These are phyloP conservation scores for Pherbina coryleti DNA, from an alignment of 2,888 invertebrate species.

Conservation along the genomic window DNA sequence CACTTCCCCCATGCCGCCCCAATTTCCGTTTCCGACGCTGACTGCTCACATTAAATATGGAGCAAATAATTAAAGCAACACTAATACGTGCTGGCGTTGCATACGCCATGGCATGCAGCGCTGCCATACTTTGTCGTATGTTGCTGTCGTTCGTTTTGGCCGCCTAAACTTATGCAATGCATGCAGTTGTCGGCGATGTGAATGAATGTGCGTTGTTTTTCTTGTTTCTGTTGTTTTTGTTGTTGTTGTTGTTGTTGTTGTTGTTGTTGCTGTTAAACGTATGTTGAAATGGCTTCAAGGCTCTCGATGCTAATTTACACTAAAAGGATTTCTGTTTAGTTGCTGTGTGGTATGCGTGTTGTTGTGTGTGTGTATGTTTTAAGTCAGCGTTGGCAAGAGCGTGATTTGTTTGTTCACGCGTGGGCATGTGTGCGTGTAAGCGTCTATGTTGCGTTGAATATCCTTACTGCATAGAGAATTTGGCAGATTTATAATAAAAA, in stretches of 20 bases:
- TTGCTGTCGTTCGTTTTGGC: neutral
- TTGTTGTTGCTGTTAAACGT: neutral
- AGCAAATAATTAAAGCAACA: conserved; percentile 58
- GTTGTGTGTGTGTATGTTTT: neutral
- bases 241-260: neutral
- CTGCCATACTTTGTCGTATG: conserved; percentile 7
- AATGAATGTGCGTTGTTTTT: neutral
- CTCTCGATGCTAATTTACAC: conserved; percentile 15
- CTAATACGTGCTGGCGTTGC: conserved; percentile 55
- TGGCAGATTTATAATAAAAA: too few relatives aligned
- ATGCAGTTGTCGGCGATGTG: neutral
- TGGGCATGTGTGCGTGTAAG: too few relatives aligned
- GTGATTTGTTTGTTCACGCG: too few relatives aligned
- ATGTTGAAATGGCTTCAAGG: conserved; percentile 11
- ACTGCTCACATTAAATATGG: conserved; percentile 48
- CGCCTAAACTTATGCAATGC: conserved; percentile 22
- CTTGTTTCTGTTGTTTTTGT: neutral
- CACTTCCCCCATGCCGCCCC: neutral
- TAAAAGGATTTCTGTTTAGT: conserved; percentile 3
- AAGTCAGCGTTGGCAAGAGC: too few relatives aligned
- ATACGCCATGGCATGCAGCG: neutral
- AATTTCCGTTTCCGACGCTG: conserved; percentile 35
- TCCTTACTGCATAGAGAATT: too few relatives aligned
- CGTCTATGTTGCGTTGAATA: too few relatives aligned
- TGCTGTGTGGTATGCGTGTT: neutral